Base-by-base conservation (phyloP, 2,797 vertebrate species). In the Agapornis canus region DNA sequence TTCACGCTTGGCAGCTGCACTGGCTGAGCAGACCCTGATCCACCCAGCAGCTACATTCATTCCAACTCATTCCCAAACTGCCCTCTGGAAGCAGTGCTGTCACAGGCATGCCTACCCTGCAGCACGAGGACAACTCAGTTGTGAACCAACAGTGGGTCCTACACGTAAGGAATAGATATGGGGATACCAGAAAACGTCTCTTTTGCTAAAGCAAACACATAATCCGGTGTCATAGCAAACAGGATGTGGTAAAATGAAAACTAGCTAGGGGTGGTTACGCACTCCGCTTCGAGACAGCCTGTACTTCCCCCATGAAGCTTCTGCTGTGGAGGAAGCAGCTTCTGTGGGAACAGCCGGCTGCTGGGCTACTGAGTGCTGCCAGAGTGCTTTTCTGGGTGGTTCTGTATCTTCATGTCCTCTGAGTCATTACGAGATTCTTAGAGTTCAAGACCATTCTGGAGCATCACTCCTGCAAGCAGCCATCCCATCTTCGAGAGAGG, bases 251-350 rank as follows among this genome's bases (percentile, higher is more conserved):
- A 13, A 81, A 18, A 85, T 91, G 87, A 56, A 85, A 86, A 73
- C 45, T 12, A 82, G 90, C 89, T 87, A 66, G 60, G 94, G 94
- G 94, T 96, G 86, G 96, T 96, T 96, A 79, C 13, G 35, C 81
- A 23, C 79, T 79, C 70, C 1, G 72, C 91, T 66, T 17, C 4
- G n/a, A 94, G 78, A 90, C 94, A 72, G 1, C 25, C 92, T 94
- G 94, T 93, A 95, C 95, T 97, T 95, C 94, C 96, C 96, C 95
- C 94, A 71, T 32, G 68, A 73, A 90, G 94, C 90, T 92, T 80
- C 81, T 92, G 87, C 90, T 91, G 54, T 25, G 86, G 90, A 95
- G 95, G 95, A 96, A 96, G 89, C 95, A 92, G 90, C 83, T 82
- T 92, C 77, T 84, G 86, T 77, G 5, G 88, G 89, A 90, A 87